Conservation (phyloP, 2,888 invertebrate species). For the Mesorhabditis spiculigera region DNA sequence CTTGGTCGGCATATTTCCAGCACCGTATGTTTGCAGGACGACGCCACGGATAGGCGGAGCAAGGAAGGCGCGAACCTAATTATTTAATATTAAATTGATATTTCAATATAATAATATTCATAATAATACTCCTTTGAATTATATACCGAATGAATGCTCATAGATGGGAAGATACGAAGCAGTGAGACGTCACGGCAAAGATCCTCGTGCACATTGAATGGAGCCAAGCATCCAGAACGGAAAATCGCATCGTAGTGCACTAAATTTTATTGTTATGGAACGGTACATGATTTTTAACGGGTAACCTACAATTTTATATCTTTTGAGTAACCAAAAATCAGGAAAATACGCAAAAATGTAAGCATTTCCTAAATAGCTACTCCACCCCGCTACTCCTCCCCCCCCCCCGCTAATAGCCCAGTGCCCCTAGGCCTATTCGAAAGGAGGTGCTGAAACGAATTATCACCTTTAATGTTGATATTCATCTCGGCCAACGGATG, state of each 20-base stretch:
- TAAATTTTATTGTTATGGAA: conserved; percentile 57
- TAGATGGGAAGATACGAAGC: conserved; percentile 84
- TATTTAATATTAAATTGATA: background rate
- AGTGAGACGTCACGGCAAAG: conserved; percentile 82
- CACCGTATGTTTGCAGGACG: conserved; percentile 85
- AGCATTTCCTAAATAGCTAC: too few species aligned
- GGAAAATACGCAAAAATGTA: too few species aligned
- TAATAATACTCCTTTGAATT: background rate
- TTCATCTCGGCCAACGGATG: conserved; percentile 78
- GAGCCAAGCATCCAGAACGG: conserved; percentile 67
- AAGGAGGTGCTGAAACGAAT: background rate
- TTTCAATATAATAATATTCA: background rate
- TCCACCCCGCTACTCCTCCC: too few species aligned
- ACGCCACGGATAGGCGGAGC: conserved; percentile 77
- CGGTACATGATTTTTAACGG: too few species aligned
- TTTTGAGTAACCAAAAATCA: too few species aligned
- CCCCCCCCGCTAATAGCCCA: too few species aligned
- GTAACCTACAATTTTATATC: background rate
- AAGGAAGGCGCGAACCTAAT: conserved; percentile 63
- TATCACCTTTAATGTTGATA: conserved; percentile 71
- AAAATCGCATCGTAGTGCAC: conserved; percentile 70
- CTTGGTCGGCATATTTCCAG: conserved; percentile 85
- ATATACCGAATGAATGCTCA: conserved; percentile 72
- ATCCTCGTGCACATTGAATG: conserved; percentile 68
- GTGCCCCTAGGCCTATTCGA: too few species aligned